A percentile compares a stretch with the other conserved stretches of the same genome.
Conservation (phyloP, 35 echinoderm and acorn worm species). For the Ophiothrix spiculata region DNA sequence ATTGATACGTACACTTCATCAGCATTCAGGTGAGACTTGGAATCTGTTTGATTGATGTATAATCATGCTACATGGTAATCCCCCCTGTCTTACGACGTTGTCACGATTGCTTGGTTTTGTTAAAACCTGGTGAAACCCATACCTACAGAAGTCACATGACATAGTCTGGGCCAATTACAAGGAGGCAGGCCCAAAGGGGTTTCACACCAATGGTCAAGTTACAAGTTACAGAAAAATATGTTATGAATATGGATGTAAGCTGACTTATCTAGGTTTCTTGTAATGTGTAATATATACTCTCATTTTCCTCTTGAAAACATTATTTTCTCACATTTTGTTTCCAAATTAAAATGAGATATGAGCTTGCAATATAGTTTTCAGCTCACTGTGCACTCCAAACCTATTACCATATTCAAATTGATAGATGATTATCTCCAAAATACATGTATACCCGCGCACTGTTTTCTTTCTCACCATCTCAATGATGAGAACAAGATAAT, state of each 20-base stretch:
- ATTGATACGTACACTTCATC: conserved; percentile 15
- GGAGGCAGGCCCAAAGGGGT: background rate
- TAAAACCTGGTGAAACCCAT: conserved; percentile 9
- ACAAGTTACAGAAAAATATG: background rate
- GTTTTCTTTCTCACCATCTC: background rate
- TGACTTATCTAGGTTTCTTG: background rate
- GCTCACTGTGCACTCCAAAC: background rate
- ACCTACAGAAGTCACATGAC: background rate
- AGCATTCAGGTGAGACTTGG: conserved; percentile 3
- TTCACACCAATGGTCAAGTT: background rate
- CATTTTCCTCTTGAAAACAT: background rate
- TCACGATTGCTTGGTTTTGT: background rate
- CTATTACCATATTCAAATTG: conserved; percentile 13
- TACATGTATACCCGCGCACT: background rate
- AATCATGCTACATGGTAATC: conserved; percentile 6
- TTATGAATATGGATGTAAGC: background rate
- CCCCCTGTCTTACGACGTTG: conserved; percentile 2
- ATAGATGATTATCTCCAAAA: conserved; percentile 13
- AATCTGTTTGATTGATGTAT: background rate
- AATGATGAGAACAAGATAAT: background rate
- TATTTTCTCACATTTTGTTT: conserved; percentile 8
- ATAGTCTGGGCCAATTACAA: background rate
- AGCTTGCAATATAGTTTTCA: background rate
- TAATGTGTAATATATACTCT: background rate
- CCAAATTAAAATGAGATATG: conserved; percentile 4